Evolutionary conservation across 92 coral and sea anemone genomes (phyloP), one percentile per base, ranked within the genome.

Genomic region (Actinernus sp.): DNA sequence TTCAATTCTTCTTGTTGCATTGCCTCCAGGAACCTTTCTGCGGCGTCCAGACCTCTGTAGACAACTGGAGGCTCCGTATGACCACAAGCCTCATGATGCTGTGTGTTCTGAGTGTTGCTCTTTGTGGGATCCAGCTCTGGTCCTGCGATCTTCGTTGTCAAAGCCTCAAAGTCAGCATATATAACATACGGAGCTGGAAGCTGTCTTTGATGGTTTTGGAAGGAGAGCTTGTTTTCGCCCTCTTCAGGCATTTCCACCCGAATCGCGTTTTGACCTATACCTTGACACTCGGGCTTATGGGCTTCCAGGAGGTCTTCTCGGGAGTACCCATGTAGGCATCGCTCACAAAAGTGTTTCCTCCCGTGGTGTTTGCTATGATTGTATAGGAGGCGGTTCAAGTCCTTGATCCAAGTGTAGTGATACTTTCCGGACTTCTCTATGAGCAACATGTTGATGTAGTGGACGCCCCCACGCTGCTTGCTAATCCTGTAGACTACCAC

Each of bases 331-430:
- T 67, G 44, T 9, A 70, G 57, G 31, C 66, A 70, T n/a, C 47
- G 7, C 16, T 55, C 51, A n/a, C 62, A 73, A 40, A 59, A 49
- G 63, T 34, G 45, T 33, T 59, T 73, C 0, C 32, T 19, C 7
- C 10, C 24, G 0, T 13, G 22, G 25, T 71, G 33, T 27, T 43
- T 45, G 0, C 23, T 17, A 16, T 58, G 40, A 1, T 32, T 39
- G 13, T 69, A 28, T 12, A 69, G 30, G 16, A 71, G 65, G 3
- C 64, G 51, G 52, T 25, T 39, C 5, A 48, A n/a, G 50, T 57
- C 28, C 32, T 57, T 57, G 33, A 71, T 31, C 78, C 78, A 71
- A 17, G 58, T 29, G 36, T 59, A 48, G 26, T 72, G 79, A 0
- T 14, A 46, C 39, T 39, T 69, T 11, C 68, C 27, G 1, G 31